Conservation (phyloP, 2,888 invertebrate genomes). For the Drosophila kokeensis region DNA sequence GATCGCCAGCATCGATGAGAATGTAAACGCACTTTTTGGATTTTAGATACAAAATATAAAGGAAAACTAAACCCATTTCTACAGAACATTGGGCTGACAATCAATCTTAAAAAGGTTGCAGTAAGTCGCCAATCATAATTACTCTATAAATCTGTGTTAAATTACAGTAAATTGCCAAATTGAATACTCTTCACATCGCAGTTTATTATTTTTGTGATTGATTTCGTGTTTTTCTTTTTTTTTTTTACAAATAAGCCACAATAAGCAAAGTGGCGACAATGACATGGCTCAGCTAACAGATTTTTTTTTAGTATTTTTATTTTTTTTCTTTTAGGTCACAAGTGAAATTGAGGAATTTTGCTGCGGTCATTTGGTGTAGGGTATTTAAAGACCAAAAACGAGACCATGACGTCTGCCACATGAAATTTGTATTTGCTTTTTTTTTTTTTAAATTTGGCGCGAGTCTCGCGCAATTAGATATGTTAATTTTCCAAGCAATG, state of each 20-base stretch:
- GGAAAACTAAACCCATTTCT: not conserved
- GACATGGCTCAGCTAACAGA: conserved; percentile 16
- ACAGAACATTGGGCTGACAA: not conserved
- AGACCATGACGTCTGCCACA: conserved; percentile 37
- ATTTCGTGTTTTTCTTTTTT: conserved; percentile 15
- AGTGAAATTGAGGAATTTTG: conserved; percentile 51
- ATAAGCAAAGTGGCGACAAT: conserved; percentile 49
- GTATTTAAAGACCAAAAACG: conserved; percentile 15
- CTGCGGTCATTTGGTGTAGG: conserved; percentile 20
- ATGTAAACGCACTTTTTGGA: not conserved
- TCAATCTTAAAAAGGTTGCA: not conserved
- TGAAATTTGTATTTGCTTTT: conserved; percentile 19
- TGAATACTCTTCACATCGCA: not conserved
- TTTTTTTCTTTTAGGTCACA: conserved; percentile 17
- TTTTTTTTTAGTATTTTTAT: not conserved
- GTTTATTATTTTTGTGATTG: not conserved
- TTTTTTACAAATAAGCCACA: conserved; percentile 27
- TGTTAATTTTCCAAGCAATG: conserved; percentile 51
- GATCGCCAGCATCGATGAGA: conserved; percentile 88
- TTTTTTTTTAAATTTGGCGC: conserved; percentile 25
- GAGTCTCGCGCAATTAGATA: conserved; percentile 60
- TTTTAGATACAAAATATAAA: not conserved
- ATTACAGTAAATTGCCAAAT: not conserved
- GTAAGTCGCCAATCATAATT: not conserved
- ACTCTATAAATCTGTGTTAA: not conserved